A percentile compares a stretch with the other conserved stretches of the same genome.
Conservation (phyloP, 2,797 vertebrate species). For the Muraenolepis orangiensis region DNA sequence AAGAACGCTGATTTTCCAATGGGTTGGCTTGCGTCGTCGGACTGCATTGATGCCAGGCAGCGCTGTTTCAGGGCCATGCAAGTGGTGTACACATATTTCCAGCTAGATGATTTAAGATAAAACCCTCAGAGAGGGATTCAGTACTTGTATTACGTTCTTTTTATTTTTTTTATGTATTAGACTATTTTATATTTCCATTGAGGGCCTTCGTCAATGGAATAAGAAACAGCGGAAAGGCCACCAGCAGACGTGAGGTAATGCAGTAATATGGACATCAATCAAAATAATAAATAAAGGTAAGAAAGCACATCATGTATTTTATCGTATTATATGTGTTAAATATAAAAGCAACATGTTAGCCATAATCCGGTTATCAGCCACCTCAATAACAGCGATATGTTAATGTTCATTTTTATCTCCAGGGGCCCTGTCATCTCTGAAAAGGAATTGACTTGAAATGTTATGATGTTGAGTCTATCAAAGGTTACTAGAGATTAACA, state of each 20-base stretch:
- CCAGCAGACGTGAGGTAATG: neutral
- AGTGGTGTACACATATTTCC: neutral
- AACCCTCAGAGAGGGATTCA: neutral
- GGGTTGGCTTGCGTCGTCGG: constrained; percentile 26
- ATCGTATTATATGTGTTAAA: neutral
- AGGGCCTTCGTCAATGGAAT: neutral
- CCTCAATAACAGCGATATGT: neutral
- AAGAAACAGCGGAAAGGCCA: neutral
- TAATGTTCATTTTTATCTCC: neutral
- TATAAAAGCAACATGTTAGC: neutral
- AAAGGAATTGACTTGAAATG: neutral
- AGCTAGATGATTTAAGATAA: neutral
- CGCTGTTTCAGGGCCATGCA: constrained; percentile 20
- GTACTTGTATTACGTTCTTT: too few relatives aligned
- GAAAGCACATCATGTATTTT: neutral
- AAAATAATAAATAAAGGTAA: neutral
- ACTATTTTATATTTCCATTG: neutral
- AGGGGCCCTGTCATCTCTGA: neutral
- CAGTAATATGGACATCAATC: neutral
- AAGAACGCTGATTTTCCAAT: constrained; percentile 54
- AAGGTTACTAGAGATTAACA: too few relatives aligned
- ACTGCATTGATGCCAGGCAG: constrained; percentile 37
- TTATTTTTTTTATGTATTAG: too few relatives aligned
- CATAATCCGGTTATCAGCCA: neutral
- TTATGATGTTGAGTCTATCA: too few relatives aligned